Base-by-base conservation (phyloP, 2,113 vertebrate genomes). In the Pollachius pollachius region DNA sequence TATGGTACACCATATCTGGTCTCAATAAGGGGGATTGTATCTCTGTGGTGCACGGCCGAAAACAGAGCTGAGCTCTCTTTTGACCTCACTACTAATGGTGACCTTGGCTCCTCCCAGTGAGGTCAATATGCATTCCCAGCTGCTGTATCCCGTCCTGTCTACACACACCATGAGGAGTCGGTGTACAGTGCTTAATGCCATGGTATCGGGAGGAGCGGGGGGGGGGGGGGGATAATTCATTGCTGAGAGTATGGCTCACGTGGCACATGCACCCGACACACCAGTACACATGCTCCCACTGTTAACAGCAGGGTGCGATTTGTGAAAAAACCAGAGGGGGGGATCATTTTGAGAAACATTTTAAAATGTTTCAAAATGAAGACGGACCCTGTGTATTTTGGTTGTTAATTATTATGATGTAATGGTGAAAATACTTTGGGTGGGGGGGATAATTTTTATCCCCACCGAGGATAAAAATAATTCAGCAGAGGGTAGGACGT, bases 111-210 rank as follows among this genome's bases (percentile, higher is more conserved):
- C 83, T 75, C 78, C 75, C 80, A 19, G 52, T 69, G 71, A 73
- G 75, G 63, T 84, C 65, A 80, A 59, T 58, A 72, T 74, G 70
- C 88, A 90, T 92, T 91, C 90, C 80, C 91, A 92, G 90, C 90
- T 92, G 90, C 84, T 83, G 81, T 70, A 4, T 56, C 72, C 64
- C 1, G 30, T 88, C 80, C 78, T 61, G 52, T 82, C 6, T 62
- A 19, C 79, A 78, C 75, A 75, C 67, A 74, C 37, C 66, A 76
- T 16, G 70, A 81, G 65, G 69, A 67, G 23, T 25, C 19, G 30
- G 23, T 34, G 62, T 34, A 63, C 15, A 11, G 56, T 73, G 30
- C 68, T 61, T 73, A 66, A 67, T 11, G 52, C 72, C 34, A 63
- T 30, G 23, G 52, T 54, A 71, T 16, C 25, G 37, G 62, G n/a